Base-by-base conservation (phyloP, 2,797 vertebrate genomes). In the Labroides dimidiatus region DNA sequence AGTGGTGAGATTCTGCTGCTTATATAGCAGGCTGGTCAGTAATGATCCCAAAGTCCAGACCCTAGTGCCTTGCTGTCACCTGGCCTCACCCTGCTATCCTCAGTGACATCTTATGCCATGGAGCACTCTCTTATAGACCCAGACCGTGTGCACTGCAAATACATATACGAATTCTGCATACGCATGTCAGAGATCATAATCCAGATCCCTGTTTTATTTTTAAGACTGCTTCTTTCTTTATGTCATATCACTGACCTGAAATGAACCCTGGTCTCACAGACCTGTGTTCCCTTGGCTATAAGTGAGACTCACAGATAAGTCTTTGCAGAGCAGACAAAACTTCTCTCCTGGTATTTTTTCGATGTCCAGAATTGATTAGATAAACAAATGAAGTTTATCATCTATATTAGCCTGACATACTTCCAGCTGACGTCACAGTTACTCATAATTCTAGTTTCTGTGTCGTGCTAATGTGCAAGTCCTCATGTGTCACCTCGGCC, bases 21-120 rank as follows among this genome's bases (percentile, higher is more conserved):
- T 92, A 75, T 91, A 92, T 86, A 92, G 79, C 6, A 4, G 52
- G 55, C 13, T 55, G 17, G 44, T 52, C 47, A n/a, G 19, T 73
- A 74, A 89, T 67, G 67, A 87, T 84, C 55, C 55, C 90, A 93
- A 92, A 93, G 92, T 93, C 90, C 92, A 92, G 59, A 23, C 19
- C 49, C 39, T 27, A 55, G 63, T 91, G 89, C 60, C 83, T 66
- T 73, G 88, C 80, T 91, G 90, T 91, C 90, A 90, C 73, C 53
- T 61, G 41, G 66, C 75, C 82, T 84, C 83, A 87, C 83, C 72
- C 77, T 60, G 14, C 4, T 63, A 21, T 58, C 64, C 27, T 56
- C 36, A 69, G 54, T 68, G 50, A 74, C 42, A 72, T 54, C 33
- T 30, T 69, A 37, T 48, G n/a, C 30, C 42, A 57, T 2, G 0